Evolutionary conservation across 35 echinoderm and acorn worm genomes (phyloP).

Genomic region (Strongylocentrotus purpuratus): DNA sequence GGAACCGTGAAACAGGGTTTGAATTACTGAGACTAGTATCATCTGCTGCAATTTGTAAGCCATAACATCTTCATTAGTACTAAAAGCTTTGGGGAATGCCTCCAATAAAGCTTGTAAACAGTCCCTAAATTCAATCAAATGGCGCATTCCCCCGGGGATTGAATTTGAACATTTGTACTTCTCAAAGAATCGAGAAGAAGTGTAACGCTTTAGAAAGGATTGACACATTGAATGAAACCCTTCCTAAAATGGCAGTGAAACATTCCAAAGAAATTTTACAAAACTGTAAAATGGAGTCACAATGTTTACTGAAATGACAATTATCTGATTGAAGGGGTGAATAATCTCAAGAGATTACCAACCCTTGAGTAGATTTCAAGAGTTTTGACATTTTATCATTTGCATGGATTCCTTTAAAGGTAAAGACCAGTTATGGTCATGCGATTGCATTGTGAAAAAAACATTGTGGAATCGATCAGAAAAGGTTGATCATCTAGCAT

Average conservation of each 20-base stretch:
- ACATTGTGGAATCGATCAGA: no score
- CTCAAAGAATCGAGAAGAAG: not conserved
- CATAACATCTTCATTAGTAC: conserved; percentile 8
- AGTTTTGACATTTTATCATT: no score
- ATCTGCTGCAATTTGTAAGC: not conserved
- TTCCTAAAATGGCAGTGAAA: no score
- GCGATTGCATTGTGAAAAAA: no score
- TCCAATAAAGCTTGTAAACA: not conserved
- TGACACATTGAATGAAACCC: no score
- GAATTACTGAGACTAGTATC: not conserved
- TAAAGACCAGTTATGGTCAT: no score
- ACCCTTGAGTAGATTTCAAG: no score
- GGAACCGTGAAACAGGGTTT: not conserved
- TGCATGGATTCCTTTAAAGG: no score
- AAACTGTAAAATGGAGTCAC: not conserved
- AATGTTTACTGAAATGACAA: no score
- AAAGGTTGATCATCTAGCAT: no score
- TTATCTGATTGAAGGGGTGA: no score
- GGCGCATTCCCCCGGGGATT: not conserved
- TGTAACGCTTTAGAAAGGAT: not conserved
- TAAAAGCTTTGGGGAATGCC: conserved; percentile 2
- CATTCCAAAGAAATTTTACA: not conserved
- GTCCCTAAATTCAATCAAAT: conserved; percentile 11
- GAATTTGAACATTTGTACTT: conserved; percentile 1
- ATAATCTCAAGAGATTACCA: no score